Evolutionary conservation across 2,888 invertebrate species (phyloP).

Genomic region (Lepas anatifera): DNA sequence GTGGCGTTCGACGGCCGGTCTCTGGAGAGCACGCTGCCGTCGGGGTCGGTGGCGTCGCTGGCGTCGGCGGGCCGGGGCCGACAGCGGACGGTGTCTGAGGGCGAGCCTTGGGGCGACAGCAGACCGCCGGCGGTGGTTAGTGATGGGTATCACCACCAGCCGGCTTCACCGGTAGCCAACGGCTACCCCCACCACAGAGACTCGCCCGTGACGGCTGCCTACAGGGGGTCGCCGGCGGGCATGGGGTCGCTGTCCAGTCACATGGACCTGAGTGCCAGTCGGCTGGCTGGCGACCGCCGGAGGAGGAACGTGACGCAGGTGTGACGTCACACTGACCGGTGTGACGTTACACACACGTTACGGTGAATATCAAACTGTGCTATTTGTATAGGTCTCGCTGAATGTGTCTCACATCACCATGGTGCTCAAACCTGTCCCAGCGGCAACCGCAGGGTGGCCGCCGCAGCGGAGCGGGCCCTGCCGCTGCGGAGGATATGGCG

Average conservation of each 20-base stretch:
- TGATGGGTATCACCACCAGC: no score
- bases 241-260: not conserved
- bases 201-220: not conserved
- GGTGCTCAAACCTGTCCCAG: no score
- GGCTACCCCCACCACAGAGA: not conserved
- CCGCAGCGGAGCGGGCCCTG: no score
- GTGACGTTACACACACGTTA: no score
- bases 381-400: no score
- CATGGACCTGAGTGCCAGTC: not conserved
- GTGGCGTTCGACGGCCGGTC: constrained; percentile 20
- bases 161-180: no score
- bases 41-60: constrained; percentile 23
- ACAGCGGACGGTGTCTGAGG: not conserved
- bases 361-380: no score
- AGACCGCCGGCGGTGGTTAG: no score
- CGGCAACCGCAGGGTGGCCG: no score
- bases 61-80: not conserved
- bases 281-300: constrained; percentile 21
- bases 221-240: not conserved
- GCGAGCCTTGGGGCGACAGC: no score
- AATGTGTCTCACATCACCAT: no score
- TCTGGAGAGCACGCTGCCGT: constrained; percentile 22
- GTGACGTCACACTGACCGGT: not conserved
- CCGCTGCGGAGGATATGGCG: no score
- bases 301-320: constrained; percentile 24